Percentiles rank a stretch among this genome's conserved stretches.
Conservation (phyloP, 2,888 invertebrate genomes). For the Parascotia fuliginaria region DNA sequence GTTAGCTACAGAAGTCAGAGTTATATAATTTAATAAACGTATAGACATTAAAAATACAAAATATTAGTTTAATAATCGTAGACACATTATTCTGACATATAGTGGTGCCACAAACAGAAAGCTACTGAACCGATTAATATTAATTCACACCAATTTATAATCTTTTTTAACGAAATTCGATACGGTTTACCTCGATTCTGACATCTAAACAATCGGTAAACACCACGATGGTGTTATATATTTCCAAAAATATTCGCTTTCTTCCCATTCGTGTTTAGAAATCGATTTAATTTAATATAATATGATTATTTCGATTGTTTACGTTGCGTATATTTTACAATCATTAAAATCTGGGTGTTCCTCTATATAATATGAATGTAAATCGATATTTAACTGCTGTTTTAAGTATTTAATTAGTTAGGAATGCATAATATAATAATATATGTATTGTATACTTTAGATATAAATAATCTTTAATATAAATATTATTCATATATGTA, state of each 20-base stretch:
- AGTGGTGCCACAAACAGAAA: constrained; percentile 1
- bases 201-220: background rate
- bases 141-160: constrained; percentile 7
- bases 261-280: constrained; percentile 17
- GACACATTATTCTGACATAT: background rate
- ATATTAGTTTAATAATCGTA: too few species aligned
- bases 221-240: background rate
- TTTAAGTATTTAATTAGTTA: too few species aligned
- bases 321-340: constrained; percentile 18
- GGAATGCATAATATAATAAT: too few species aligned
- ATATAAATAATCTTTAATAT: too few species aligned
- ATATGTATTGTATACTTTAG: too few species aligned
- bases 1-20: too few species aligned
- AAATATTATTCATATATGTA: too few species aligned
- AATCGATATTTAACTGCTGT: constrained; percentile 47
- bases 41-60: too few species aligned
- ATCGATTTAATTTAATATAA: constrained; percentile 23
- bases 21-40: too few species aligned
- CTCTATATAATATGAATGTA: constrained; percentile 45
- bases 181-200: constrained; percentile 11
- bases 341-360: constrained; percentile 29
- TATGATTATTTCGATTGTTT: constrained; percentile 19
- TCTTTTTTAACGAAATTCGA: constrained; percentile 13
- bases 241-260: constrained; percentile 13
- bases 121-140: constrained; percentile 12